These are phyloP conservation scores for Molothrus ater DNA, from an alignment of 2,797 vertebrate species.

Conservation along the genomic window DNA sequence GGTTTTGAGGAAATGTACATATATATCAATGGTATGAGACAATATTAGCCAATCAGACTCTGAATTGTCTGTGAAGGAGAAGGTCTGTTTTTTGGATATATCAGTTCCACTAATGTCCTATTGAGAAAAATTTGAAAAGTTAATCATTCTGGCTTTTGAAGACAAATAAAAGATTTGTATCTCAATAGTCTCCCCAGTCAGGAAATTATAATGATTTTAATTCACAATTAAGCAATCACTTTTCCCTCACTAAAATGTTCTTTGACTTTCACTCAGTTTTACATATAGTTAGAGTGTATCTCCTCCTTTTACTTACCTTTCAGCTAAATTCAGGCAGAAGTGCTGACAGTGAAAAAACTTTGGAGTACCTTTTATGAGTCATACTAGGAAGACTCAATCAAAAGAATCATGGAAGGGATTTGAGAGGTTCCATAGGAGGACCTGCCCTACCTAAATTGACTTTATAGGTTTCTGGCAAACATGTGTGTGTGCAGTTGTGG, in stretches of 20 bases:
- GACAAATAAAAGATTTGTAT: conserved; percentile 5
- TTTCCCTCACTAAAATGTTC: neutral
- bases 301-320: neutral
- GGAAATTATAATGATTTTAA: conserved; percentile 4
- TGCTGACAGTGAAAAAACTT: neutral
- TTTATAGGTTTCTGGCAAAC: neutral
- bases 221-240: neutral
- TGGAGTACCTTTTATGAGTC: neutral
- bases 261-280: neutral
- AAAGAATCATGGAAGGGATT: neutral
- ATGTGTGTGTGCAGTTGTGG: neutral
- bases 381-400: neutral
- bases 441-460: neutral
- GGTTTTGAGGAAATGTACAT: neutral
- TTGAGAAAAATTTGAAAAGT: neutral
- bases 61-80: neutral
- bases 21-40: neutral
- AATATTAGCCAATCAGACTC: neutral
- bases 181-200: neutral
- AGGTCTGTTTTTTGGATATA: neutral
- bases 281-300: neutral
- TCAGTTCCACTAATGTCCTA: neutral
- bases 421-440: neutral
- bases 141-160: conserved; percentile 3
- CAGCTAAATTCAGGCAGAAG: neutral